phyloP scores from a whole-genome alignment of 1,140 invertebrate genomes.

The Achroia grisella region DNA sequence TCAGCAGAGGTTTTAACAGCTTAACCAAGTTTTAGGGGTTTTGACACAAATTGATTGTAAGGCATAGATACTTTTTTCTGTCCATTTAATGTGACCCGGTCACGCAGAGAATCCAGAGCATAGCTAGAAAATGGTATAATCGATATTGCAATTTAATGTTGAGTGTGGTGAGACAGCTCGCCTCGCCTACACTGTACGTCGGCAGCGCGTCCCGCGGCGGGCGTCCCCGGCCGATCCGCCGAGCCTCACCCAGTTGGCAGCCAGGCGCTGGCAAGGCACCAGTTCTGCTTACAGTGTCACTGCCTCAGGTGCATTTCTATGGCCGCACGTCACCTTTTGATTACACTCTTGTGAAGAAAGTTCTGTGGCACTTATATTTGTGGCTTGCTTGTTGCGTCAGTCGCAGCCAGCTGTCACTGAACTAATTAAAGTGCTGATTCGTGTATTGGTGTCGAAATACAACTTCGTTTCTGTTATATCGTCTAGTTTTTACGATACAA shows the following conservation, averaged over 20 bases:
- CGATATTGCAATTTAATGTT: constrained; percentile 16
- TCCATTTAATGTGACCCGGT: too few relatives aligned
- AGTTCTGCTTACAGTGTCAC: constrained; percentile 14
- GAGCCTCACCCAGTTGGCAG: constrained; percentile 51
- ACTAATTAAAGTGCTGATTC: constrained; percentile 24
- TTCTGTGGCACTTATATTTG: not conserved
- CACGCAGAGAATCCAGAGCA: too few relatives aligned
- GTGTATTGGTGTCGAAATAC: not conserved
- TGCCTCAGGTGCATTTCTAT: constrained; percentile 35
- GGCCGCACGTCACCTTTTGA: constrained; percentile 15
- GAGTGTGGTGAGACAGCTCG: constrained; percentile 10
- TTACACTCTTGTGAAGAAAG: not conserved
- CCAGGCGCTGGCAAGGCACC: constrained; percentile 39
- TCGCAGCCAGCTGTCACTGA: constrained; percentile 24
- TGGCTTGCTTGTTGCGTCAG: constrained; percentile 23
- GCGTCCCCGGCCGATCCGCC: not conserved
- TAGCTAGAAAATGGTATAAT: constrained; percentile 9
- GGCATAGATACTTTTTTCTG: too few relatives aligned
- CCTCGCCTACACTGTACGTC: constrained; percentile 3
- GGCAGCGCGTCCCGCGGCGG: not conserved
- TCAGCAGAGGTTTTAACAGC: too few relatives aligned
- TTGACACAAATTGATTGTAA: too few relatives aligned
- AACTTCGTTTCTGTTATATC: not conserved
- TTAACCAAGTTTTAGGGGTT: too few relatives aligned
- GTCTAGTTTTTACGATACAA: too few relatives aligned